These are phyloP conservation scores for Etheostoma spectabile DNA, from an alignment of 2,113 vertebrate species.

Conservation along the genomic window DNA sequence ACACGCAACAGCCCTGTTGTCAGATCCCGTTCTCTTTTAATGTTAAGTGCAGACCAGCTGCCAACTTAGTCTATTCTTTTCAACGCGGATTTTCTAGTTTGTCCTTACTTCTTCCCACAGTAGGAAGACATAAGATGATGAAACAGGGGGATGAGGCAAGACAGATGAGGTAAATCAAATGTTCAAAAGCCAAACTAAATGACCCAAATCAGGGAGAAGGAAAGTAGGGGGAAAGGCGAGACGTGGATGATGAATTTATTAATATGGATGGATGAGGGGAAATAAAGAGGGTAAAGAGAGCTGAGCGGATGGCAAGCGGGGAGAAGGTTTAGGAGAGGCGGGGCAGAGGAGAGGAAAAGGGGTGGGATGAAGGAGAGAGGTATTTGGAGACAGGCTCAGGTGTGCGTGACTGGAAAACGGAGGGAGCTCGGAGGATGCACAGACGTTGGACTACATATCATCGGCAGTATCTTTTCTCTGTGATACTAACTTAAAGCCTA, in stretches of 20 bases:
- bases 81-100: not conserved
- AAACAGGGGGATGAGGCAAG: not conserved
- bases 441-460: conserved; percentile 52
- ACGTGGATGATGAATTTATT: not conserved
- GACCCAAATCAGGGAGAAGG: not conserved
- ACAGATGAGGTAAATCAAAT: conserved; percentile 1
- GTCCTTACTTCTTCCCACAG: not conserved
- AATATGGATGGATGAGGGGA: not conserved
- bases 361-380: conserved; percentile 63
- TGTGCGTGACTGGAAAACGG: conserved; percentile 84
- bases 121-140: not conserved
- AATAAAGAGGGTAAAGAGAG: not conserved
- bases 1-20: not conserved
- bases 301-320: not conserved
- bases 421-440: conserved; percentile 64
- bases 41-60: not conserved
- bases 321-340: conserved; percentile 26
- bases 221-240: not conserved
- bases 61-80: not conserved
- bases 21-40: not conserved
- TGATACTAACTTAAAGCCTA: conserved; percentile 39
- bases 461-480: conserved; percentile 5
- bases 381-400: conserved; percentile 77
- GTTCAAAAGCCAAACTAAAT: not conserved
- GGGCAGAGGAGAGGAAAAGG: conserved; percentile 19